Percentiles rank a stretch among this genome's conserved stretches.
Conservation (phyloP, 2,113 vertebrate species). For the Sorex araneus region DNA sequence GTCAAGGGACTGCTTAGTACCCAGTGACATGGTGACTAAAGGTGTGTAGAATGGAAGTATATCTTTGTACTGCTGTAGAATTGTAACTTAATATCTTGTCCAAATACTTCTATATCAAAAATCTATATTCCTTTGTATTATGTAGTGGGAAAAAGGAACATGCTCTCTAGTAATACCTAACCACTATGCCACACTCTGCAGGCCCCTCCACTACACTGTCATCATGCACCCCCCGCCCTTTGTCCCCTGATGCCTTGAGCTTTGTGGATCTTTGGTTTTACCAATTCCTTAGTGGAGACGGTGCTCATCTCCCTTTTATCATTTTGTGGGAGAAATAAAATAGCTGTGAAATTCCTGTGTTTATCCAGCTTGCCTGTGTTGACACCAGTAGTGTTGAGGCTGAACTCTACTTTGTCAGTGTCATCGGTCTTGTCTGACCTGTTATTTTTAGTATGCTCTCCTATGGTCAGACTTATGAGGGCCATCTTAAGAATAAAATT, state of each 20-base stretch:
- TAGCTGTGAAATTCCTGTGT: not conserved
- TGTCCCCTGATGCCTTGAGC: not conserved
- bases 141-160: too few relatives aligned
- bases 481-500: not conserved
- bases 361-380: not conserved
- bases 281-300: not conserved
- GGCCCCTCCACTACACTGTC: not conserved
- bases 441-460: not conserved
- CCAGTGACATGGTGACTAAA: not conserved
- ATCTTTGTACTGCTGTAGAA: not conserved
- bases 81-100: too few relatives aligned
- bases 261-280: not conserved
- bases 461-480: not conserved
- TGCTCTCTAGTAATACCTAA: too few relatives aligned
- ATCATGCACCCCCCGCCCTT: too few relatives aligned
- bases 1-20: not conserved
- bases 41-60: not conserved
- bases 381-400: not conserved
- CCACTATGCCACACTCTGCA: too few relatives aligned
- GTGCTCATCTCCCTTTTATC: not conserved
- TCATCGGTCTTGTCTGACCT: not conserved
- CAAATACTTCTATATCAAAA: too few relatives aligned
- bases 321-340: conserved; percentile 19
- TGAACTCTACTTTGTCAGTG: not conserved
- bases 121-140: too few relatives aligned